Percentiles rank a stretch among this genome's conserved stretches.
Evolutionary conservation across 2,797 vertebrate genomes (phyloP).

Genomic region (Lepidocolaptes lacrymiger): DNA sequence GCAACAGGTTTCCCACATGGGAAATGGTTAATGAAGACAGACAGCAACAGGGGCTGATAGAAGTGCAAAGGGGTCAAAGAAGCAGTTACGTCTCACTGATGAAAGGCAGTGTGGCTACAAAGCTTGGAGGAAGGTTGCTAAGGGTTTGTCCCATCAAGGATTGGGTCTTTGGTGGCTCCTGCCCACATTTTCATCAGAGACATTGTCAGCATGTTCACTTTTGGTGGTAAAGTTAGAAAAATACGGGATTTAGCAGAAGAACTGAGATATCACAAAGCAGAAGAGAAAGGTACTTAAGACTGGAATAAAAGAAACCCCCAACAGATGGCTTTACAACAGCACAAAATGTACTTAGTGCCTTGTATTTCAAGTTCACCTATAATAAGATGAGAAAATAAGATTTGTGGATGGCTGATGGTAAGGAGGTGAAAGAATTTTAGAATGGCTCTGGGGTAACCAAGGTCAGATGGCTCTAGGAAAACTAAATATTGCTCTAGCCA

Average conservation of each 20-base stretch:
- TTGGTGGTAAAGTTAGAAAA: background rate
- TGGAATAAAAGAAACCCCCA: background rate
- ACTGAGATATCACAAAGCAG: background rate
- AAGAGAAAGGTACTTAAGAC: background rate
- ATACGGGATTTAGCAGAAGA: background rate
- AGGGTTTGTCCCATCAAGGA: background rate
- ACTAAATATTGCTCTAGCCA: background rate
- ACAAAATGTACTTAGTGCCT: background rate
- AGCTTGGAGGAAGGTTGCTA: background rate
- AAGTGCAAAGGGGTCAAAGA: background rate
- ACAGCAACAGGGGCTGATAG: background rate
- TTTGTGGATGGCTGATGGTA: background rate
- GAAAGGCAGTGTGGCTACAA: background rate
- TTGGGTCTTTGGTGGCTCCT: background rate
- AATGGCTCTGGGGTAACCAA: background rate
- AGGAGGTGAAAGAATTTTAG: background rate
- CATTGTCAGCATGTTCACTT: background rate
- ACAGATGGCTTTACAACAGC: background rate
- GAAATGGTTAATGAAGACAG: background rate
- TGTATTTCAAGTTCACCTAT: background rate
- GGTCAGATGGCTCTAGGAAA: background rate
- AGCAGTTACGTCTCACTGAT: background rate
- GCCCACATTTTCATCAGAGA: background rate
- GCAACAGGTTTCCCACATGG: background rate
- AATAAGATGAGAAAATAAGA: background rate